Evolutionary conservation across 2,888 invertebrate species (phyloP).

Genomic region (Amiota mariae): DNA sequence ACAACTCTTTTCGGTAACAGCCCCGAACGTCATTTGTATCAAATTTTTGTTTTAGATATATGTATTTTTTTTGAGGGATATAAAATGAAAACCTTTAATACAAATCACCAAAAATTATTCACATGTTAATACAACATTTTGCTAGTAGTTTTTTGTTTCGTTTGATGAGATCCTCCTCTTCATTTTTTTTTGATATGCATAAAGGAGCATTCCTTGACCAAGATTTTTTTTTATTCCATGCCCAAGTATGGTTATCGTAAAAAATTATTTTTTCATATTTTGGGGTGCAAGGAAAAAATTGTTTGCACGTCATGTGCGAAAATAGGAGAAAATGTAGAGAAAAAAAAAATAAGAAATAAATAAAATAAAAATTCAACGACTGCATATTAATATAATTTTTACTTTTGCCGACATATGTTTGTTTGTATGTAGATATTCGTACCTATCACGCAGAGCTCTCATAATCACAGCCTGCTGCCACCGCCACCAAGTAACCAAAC

Average conservation of each 20-base stretch:
- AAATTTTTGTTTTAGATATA: no score
- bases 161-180: no score
- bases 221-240: neutral
- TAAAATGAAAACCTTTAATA: no score
- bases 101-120: no score
- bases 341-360: constrained; percentile 41
- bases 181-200: neutral
- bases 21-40: no score
- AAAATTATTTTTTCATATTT: neutral
- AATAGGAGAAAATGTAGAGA: constrained; percentile 35
- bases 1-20: no score
- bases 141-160: no score
- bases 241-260: neutral
- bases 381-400: constrained; percentile 70
- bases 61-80: no score
- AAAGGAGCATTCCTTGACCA: neutral
- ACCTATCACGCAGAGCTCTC: neutral
- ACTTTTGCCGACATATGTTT: constrained; percentile 47
- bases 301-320: constrained; percentile 32
- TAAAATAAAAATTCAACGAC: constrained; percentile 51
- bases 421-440: constrained; percentile 5
- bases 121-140: no score
- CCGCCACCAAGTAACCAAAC: neutral
- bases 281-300: neutral
- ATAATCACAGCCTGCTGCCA: constrained; percentile 14